A percentile compares a stretch with the other conserved stretches of the same genome.
Evolutionary conservation across 1,140 invertebrate genomes (phyloP).

Genomic region (Teleopsis dalmanni): DNA sequence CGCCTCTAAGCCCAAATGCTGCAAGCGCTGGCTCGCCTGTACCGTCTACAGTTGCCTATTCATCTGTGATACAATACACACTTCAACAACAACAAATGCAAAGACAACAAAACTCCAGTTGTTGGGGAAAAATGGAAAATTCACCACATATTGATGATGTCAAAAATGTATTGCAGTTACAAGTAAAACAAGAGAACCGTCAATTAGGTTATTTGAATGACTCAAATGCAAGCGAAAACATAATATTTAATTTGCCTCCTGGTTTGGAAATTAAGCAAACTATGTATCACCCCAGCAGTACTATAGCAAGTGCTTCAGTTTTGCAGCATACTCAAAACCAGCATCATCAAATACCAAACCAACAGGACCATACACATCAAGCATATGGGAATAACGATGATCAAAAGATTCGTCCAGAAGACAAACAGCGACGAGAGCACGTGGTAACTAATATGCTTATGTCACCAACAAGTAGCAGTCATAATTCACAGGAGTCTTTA

Average conservation of each 20-base stretch:
- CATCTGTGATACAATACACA: constrained; percentile 44
- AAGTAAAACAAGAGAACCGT: constrained; percentile 38
- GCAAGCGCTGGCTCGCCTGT: constrained; percentile 36
- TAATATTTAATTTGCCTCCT: constrained; percentile 38
- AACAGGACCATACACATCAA: constrained; percentile 11
- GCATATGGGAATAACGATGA: constrained; percentile 1
- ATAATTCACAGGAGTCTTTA: constrained; percentile 1
- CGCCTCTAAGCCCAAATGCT: constrained; percentile 30
- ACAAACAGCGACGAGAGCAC: constrained; percentile 28
- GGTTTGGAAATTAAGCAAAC: constrained; percentile 41
- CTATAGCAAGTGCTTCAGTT: constrained; percentile 3
- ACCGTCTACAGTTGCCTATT: constrained; percentile 34
- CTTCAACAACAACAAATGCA: constrained; percentile 23
- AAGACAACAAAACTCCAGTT: constrained; percentile 26
- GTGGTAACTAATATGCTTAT: constrained; percentile 41
- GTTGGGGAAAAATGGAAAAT: constrained; percentile 37
- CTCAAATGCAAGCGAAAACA: constrained; percentile 26
- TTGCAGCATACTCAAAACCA: constrained; percentile 12
- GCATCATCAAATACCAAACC: constrained; percentile 15
- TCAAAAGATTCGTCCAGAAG: constrained; percentile 17
- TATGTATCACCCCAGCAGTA: constrained; percentile 21
- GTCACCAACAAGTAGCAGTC: constrained; percentile 20
- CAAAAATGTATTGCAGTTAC: constrained; percentile 37
- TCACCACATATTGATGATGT: constrained; percentile 25
- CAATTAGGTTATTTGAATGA: constrained; percentile 30